These are phyloP conservation scores for Polyommatus iphigenia DNA, from an alignment of 2,888 invertebrate species.

Conservation along the genomic window DNA sequence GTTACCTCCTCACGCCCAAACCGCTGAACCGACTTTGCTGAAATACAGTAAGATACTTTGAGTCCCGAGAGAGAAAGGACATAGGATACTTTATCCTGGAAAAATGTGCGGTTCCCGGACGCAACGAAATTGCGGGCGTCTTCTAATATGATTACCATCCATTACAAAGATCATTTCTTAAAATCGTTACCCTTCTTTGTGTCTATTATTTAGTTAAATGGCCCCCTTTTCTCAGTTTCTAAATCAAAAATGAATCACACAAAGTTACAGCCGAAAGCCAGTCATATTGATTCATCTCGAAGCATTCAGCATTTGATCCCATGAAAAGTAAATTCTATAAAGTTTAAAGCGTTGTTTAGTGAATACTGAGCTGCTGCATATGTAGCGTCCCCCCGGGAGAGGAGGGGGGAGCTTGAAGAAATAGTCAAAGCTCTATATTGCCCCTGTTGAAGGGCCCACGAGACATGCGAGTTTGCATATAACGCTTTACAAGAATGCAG, in stretches of 20 bases:
- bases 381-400: not conserved
- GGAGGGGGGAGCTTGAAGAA: constrained; percentile 42
- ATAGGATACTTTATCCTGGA: too few relatives aligned
- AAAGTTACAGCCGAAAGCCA: not conserved
- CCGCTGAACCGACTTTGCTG: too few relatives aligned
- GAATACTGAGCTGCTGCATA: constrained; percentile 13
- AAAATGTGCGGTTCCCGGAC: too few relatives aligned
- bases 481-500: too few relatives aligned
- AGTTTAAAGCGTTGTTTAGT: constrained; percentile 22
- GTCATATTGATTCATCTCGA: constrained; percentile 2
- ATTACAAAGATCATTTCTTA: too few relatives aligned
- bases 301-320: constrained; percentile 1
- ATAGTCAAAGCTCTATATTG: constrained; percentile 78
- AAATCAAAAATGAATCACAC: not conserved
- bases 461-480: constrained; percentile 37
- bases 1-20: too few relatives aligned
- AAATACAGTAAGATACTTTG: too few relatives aligned
- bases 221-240: not conserved
- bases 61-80: too few relatives aligned
- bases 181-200: too few relatives aligned
- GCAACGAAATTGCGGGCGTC: too few relatives aligned
- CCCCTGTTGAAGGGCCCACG: constrained; percentile 56
- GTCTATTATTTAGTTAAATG: too few relatives aligned
- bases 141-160: too few relatives aligned
- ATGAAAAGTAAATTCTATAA: constrained; percentile 22